Base-by-base conservation (phyloP, 2,113 vertebrate genomes). In the Spilogale gracilis region DNA sequence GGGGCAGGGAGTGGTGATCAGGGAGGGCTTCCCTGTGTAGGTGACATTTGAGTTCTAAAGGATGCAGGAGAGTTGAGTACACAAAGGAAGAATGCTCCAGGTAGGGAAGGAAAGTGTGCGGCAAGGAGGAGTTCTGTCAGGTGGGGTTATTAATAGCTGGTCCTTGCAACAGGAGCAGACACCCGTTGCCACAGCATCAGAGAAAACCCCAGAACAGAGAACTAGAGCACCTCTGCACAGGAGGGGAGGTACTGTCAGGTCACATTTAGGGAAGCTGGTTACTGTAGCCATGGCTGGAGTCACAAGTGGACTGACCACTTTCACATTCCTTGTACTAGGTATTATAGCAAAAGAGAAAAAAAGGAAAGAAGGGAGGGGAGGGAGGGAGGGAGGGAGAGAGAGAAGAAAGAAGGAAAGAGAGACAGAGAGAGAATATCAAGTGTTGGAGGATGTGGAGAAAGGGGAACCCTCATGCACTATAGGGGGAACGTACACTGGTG, bases 11-110 rank as follows among this genome's bases (percentile, higher is more conserved):
- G 11, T 21, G 5, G 56, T 73, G 48, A 52, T 79, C 90, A 86
- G 54, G 50, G 48, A 95, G 54, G 95, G 54, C 90, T 86, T 91
- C 94, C 54, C 38, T 3, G 65, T 85, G 60, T 87, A 95, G 94
- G 84, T 83, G 73, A 90, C 23, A 21, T 82, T 74, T 78, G 25
- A 27, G 14, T 71, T 45, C n/a, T 78, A 85, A 65, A 93, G 89
- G 74, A 85, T 73, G 32, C 9, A 38, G 52, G 38, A 45, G n/a
- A 63, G 71, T 81, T 69, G 65, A n/a, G 38, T 38, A 9, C 38
- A 21, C 38, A 63, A 50, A 81, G 23, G 65, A 52, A 52, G 45
- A 38, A n/a, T 32, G 9, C 54, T 89, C 83, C 25, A 50, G 43
- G 21, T 16, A 5, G 18, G 54, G 16, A 58, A 78, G n/a, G 21